Evolutionary conservation across 2,888 invertebrate species (phyloP), one percentile per base, ranked within the genome.

Genomic region (Lepidonotus clava): DNA sequence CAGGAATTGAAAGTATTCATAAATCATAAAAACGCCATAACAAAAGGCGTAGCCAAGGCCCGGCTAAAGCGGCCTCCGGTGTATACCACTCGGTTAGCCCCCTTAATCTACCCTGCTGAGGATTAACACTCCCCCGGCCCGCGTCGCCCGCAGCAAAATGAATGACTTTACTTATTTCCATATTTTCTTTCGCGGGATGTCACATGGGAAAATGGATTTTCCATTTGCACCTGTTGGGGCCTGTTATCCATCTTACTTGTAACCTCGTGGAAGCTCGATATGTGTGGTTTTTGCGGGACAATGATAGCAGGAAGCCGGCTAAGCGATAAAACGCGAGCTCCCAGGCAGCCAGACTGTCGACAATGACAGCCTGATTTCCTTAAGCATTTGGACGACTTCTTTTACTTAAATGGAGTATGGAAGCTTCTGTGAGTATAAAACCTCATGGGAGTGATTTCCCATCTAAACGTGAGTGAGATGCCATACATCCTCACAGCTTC

Each of bases 1-100:
- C 61, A 61, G 28, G 28, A 61, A 61, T 61, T 61, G 61, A 61
- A 61, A 61, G 61, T 61, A 61, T 61, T 61, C 61, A 61, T 61
- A 61, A 61, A 61, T 61, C 61, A 61, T 61, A 61, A 61, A n/a
- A 61, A 24, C 61, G 21, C n/a, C 21, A 61, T 61, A 61, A 61
- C 61, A 61, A 61, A 61, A 28, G 28, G 28, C 14, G 28, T 61
- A 14, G 28, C 28, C 32, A 32, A 28, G 61, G 1, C 4, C 61
- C 11, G 61, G 61, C 61, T 32, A 61, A 61, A 18, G 1, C 28
- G 28, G 24, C 11, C 28, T 32, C 14, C 1, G 2, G 28, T 32
- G 11, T 11, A 61, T 11, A 61, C 8, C 61, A n/a, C 24, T 61
- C 61, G 46, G 8, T 11, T 32, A 24, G 24, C 8, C n/a, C 61